These are phyloP conservation scores for Drosophila lacertosa DNA, from an alignment of 1,140 invertebrate genomes.

Conservation along the genomic window DNA sequence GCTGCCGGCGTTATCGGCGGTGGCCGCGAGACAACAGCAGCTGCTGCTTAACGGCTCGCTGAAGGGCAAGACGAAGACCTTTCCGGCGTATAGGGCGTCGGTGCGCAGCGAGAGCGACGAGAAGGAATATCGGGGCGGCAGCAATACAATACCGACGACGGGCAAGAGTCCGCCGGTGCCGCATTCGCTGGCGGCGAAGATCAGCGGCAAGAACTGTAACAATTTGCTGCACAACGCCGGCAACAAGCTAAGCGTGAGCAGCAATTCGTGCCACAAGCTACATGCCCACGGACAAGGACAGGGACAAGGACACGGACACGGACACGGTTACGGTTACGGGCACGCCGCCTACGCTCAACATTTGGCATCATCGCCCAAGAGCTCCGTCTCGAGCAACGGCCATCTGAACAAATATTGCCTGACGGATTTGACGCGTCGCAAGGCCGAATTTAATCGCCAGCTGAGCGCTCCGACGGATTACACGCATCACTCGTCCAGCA, in stretches of 20 bases:
- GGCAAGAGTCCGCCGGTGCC: constrained; percentile 75
- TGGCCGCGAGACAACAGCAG: constrained; percentile 72
- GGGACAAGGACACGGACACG: constrained; percentile 17
- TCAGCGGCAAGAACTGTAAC: constrained; percentile 81
- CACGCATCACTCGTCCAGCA: constrained; percentile 72
- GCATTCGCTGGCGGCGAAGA: constrained; percentile 79
- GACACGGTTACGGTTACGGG: constrained; percentile 10
- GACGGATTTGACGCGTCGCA: constrained; percentile 80
- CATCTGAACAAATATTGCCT: constrained; percentile 82
- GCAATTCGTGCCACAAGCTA: constrained; percentile 82
- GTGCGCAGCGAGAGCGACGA: constrained; percentile 72
- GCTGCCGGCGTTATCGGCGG: constrained; percentile 60
- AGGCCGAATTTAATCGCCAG: constrained; percentile 83
- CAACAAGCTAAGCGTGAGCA: constrained; percentile 74
- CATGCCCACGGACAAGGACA: constrained; percentile 54
- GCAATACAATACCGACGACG: constrained; percentile 74
- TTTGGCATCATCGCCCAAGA: constrained; percentile 74
- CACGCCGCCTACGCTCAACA: constrained; percentile 37
- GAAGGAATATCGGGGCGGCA: constrained; percentile 54
- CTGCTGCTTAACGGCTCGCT: constrained; percentile 73
- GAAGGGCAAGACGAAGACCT: constrained; percentile 69
- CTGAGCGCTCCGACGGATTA: constrained; percentile 81
- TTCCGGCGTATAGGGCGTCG: constrained; percentile 69
- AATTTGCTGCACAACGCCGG: constrained; percentile 59
- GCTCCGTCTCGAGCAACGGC: constrained; percentile 80